A percentile compares a stretch with the other conserved stretches of the same genome.
These are phyloP conservation scores for Arbacia lixula DNA, from an alignment of 53 echinoderm and acorn worm genomes.

Conservation along the genomic window DNA sequence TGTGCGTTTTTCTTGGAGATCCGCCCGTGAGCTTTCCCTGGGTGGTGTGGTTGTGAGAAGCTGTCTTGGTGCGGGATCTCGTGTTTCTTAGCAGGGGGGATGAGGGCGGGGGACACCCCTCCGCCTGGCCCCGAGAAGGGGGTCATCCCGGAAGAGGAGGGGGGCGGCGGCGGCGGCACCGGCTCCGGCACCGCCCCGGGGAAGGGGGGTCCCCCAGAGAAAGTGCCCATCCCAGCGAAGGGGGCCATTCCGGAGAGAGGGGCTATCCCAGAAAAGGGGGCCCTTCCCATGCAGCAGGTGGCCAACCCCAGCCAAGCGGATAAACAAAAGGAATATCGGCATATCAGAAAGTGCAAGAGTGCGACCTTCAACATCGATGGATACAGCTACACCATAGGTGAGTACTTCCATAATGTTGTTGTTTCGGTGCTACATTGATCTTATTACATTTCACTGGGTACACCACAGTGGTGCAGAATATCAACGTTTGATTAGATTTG, in stretches of 20 bases:
- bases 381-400: slow-evolving; percentile 90
- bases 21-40: too few species aligned
- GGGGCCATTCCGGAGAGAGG: not conserved
- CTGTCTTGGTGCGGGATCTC: slow-evolving; percentile 56
- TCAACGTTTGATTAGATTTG: too few species aligned
- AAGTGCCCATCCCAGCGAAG: not conserved
- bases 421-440: too few species aligned
- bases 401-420: too few species aligned
- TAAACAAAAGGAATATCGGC: slow-evolving; percentile 54
- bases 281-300: not conserved
- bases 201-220: too few species aligned
- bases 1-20: too few species aligned
- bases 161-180: too few species aligned
- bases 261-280: slow-evolving; percentile 9
- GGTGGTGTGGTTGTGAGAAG: too few species aligned
- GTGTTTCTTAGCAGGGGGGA: slow-evolving; percentile 36
- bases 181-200: too few species aligned
- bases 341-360: slow-evolving; percentile 83
- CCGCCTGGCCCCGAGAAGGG: slow-evolving; percentile 14
- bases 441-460: too few species aligned
- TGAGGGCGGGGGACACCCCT: slow-evolving; percentile 30
- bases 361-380: slow-evolving; percentile 89
- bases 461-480: too few species aligned
- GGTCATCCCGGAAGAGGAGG: not conserved
- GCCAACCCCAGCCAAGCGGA: slow-evolving; percentile 34